Evolutionary conservation across 2,113 vertebrate species (phyloP).

Genomic region (Cynoglossus semilaevis): DNA sequence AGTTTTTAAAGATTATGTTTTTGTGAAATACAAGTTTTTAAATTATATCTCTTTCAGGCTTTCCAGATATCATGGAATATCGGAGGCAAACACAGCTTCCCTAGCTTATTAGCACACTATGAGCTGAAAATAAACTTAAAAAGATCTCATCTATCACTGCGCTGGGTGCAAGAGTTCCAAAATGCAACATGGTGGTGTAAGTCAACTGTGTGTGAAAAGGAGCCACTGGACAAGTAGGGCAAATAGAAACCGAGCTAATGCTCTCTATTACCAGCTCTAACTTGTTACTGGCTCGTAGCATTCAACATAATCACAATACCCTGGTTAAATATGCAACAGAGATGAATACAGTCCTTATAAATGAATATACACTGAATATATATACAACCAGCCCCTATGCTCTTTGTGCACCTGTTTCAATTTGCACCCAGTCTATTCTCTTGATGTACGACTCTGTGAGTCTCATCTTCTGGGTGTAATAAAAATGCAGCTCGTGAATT

Average conservation of each 20-base stretch:
- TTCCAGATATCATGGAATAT: too few species aligned
- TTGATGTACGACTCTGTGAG: conserved; percentile 32
- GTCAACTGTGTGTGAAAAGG: conserved; percentile 51
- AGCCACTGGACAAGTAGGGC: conserved; percentile 61
- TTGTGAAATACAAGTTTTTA: too few species aligned
- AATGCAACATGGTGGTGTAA: conserved; percentile 42
- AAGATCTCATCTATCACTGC: conserved; percentile 43
- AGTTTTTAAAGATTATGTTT: too few species aligned
- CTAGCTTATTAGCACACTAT: conserved; percentile 11
- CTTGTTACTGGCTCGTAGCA: conserved; percentile 50
- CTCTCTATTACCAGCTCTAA: conserved; percentile 42
- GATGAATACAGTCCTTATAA: conserved; percentile 17
- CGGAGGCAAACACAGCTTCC: too few species aligned
- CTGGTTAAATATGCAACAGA: conserved; percentile 44
- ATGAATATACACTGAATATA: conserved; percentile 26
- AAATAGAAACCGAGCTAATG: conserved; percentile 64
- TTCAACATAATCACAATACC: conserved; percentile 59
- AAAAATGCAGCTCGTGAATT: conserved; percentile 2
- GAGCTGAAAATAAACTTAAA: conserved; percentile 38
- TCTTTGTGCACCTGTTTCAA: neutral
- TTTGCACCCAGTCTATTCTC: conserved; percentile 10
- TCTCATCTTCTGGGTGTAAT: conserved; percentile 19
- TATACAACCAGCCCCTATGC: neutral
- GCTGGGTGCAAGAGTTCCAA: conserved; percentile 26
- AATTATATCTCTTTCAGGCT: too few species aligned